A percentile compares a stretch with the other conserved stretches of the same genome.
Evolutionary conservation across 2,888 invertebrate species (phyloP).

Genomic region (Nymphalis c-album): DNA sequence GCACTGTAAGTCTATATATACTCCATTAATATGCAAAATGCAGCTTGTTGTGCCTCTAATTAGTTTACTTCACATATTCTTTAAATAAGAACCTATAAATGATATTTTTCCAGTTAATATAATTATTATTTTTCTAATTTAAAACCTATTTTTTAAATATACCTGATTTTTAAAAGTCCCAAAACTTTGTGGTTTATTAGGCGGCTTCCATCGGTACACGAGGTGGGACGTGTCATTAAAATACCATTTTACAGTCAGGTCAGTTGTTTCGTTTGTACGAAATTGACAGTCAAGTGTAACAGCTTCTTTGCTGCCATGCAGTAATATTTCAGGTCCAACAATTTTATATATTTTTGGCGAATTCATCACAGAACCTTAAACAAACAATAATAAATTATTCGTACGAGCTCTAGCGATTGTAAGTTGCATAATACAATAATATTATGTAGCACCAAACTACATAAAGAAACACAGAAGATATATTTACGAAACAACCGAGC

Average conservation of each 20-base stretch:
- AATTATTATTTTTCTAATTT: too few relatives aligned
- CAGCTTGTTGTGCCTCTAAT: too few relatives aligned
- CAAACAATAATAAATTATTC: neutral
- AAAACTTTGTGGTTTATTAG: constrained; percentile 84
- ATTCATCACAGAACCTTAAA: neutral
- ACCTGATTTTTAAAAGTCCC: constrained; percentile 76
- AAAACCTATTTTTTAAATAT: neutral
- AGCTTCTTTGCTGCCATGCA: constrained; percentile 80
- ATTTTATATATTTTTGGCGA: constrained; percentile 75
- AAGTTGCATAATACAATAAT: too few relatives aligned
- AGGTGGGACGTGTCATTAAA: constrained; percentile 83
- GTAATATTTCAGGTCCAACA: constrained; percentile 82
- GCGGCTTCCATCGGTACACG: constrained; percentile 92
- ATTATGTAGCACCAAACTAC: too few relatives aligned
- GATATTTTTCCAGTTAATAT: too few relatives aligned
- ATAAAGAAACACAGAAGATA: too few relatives aligned
- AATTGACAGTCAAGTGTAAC: constrained; percentile 88
- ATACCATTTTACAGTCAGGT: constrained; percentile 89
- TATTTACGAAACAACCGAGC: too few relatives aligned
- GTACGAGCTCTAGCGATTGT: neutral
- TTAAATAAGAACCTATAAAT: too few relatives aligned
- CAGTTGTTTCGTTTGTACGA: constrained; percentile 83
- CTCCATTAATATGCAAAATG: too few relatives aligned
- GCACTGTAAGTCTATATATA: too few relatives aligned
- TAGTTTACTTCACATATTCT: too few relatives aligned